Conservation (phyloP, 2,888 invertebrate species). For the Machimus rusticus region DNA sequence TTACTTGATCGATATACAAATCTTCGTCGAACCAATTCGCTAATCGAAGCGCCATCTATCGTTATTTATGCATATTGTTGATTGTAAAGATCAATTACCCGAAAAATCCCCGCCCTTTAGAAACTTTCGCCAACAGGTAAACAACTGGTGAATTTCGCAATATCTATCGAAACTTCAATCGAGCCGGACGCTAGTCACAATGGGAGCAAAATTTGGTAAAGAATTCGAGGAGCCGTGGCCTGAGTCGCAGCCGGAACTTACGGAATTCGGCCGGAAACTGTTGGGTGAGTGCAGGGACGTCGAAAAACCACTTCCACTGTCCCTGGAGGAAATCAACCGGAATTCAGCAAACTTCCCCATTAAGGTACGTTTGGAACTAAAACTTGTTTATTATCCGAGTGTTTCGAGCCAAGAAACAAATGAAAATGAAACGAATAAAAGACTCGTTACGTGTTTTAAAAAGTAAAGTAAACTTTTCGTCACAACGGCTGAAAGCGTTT, state of each 20-base stretch:
- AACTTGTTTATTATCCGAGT: background rate
- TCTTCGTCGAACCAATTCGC: background rate
- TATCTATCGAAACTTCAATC: background rate
- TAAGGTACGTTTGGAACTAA: constrained; percentile 15
- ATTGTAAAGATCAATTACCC: background rate
- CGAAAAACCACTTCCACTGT: constrained; percentile 47
- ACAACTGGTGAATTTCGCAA: background rate
- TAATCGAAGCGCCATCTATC: background rate
- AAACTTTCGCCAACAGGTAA: background rate
- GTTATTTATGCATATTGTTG: background rate
- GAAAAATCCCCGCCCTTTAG: background rate
- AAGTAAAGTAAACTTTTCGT: constrained; percentile 61
- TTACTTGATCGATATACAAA: background rate
- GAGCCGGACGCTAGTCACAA: background rate
- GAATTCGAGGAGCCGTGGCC: constrained; percentile 55
- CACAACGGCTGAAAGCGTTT: constrained; percentile 61
- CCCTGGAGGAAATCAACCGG: constrained; percentile 12
- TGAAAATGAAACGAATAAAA: no score
- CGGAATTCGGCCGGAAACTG: constrained; percentile 52
- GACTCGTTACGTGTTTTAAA: background rate
- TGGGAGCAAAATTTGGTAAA: constrained; percentile 52
- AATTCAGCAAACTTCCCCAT: constrained; percentile 44
- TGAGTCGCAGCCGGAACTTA: constrained; percentile 44
- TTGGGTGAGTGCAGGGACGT: constrained; percentile 52
- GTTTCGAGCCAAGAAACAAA: no score